phyloP scores from a whole-genome alignment of 2,888 invertebrate genomes.

The Hirtodrosophila histrioides region DNA sequence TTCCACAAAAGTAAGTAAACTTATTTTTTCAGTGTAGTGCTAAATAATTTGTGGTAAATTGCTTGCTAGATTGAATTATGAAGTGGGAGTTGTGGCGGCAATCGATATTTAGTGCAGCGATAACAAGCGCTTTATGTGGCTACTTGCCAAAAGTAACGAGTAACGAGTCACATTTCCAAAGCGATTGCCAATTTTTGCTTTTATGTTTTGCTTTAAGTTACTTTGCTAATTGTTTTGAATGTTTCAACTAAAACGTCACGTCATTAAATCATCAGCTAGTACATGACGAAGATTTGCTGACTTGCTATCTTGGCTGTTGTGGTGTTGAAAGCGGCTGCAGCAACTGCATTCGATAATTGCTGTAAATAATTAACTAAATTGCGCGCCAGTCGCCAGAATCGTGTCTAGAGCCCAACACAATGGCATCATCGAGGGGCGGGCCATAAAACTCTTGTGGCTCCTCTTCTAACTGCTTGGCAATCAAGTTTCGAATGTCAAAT shows the following conservation, averaged over 20 bases:
- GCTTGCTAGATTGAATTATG: too few species aligned
- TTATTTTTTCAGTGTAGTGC: too few species aligned
- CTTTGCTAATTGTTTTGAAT: conserved; percentile 15
- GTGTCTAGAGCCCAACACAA: conserved; percentile 33
- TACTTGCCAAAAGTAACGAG: conserved; percentile 13
- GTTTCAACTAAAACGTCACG: conserved; percentile 17
- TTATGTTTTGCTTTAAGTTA: too few species aligned
- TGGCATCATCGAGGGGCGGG: neutral
- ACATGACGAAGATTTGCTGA: conserved; percentile 33
- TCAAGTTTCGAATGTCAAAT: conserved; percentile 64
- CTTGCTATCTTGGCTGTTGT: conserved; percentile 20
- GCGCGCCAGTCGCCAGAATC: conserved; percentile 60
- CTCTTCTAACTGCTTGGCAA: conserved; percentile 23
- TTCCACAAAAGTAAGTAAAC: too few species aligned
- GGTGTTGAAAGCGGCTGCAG: conserved; percentile 61
- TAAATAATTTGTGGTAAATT: too few species aligned
- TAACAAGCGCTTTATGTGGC: conserved; percentile 12
- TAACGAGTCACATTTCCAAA: conserved; percentile 26
- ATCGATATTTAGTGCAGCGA: conserved; percentile 31
- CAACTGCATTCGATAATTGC: conserved; percentile 65
- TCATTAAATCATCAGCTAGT: conserved; percentile 28
- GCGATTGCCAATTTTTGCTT: conserved; percentile 5
- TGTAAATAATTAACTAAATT: conserved; percentile 69
- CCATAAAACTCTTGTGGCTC: conserved; percentile 12
- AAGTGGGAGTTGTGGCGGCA: conserved; percentile 10